Evolutionary conservation across 2,113 vertebrate genomes (phyloP), one percentile per base, ranked within the genome.

Genomic region (Lampris megalopsis): DNA sequence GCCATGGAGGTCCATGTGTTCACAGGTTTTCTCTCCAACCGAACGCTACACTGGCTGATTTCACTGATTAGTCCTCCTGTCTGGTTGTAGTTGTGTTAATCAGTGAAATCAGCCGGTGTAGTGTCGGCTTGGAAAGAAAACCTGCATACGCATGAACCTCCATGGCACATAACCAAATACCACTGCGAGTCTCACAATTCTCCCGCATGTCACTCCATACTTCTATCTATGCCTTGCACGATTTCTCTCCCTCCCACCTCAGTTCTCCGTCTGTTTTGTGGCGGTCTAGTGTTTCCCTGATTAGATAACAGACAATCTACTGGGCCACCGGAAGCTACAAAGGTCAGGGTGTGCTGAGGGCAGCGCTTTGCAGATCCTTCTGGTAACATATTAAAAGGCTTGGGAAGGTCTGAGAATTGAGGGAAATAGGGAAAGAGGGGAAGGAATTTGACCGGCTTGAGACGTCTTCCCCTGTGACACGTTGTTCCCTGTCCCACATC

Each of bases 361-460:
- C 82, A 88, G 85, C 73, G 4, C 82, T 91, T 93, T 84, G 88
- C 82, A 76, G 67, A 79, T 77, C 82, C 70, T 77, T 59, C 74
- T 89, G 77, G 92, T 93, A 87, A 94, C 82, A 85, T 81, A 94
- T 93, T 93, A 93, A 91, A 24, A 88, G 65, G 73, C 64, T 13
- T 59, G 40, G 65, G 71, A 80, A 71, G 66, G 81, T 69, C 71
- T 76, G 71, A 63, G 72, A 77, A 77, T 24, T 3, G 42, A 53
- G 7, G 41, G 59, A 53, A 43, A 37, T 37, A 64, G 40, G 13
- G 49, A 68, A 79, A 68, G 47, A 37, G 24, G 60, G 65, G 50
- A 11, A 72, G 79, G 63, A 84, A 66, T 73, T 60, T 63, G 54
- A 81, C 74, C 66, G 63, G 24, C 24, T 24, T 69, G 7, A 63